Evolutionary conservation across 1,140 invertebrate genomes (phyloP), one percentile per base, ranked within the genome.

Genomic region (Gryon sp.): DNA sequence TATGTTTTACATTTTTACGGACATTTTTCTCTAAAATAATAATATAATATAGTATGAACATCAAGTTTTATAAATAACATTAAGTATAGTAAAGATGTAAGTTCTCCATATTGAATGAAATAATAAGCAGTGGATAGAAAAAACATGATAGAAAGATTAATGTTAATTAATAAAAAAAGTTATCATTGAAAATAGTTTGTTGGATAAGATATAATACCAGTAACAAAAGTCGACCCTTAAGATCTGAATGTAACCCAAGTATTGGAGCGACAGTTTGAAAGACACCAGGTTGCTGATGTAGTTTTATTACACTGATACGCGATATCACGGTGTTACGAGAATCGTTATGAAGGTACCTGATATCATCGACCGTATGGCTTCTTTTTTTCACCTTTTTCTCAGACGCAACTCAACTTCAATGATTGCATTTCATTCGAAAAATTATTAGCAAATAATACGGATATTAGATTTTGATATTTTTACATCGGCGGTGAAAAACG

Each of bases 151-250:
- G n/a, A n/a, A n/a, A n/a, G n/a, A n/a, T n/a, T n/a, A n/a, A n/a
- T n/a, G n/a, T n/a, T n/a, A n/a, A n/a, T n/a, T n/a, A n/a, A n/a
- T n/a, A n/a, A n/a, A n/a, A n/a, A n/a, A n/a, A n/a, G 68, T 62
- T 65, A 72, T 78, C 59, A 76, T 78, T 77, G 75, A 79, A 81
- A 81, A 75, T 77, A 75, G 81, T 80, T 81, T 70, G 75, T 80
- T 59, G 60, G 34, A 40, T n/a, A n/a, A n/a, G n/a, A n/a, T 14
- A 69, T 66, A 74, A 68, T 59, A 65, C 50, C 50, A 46, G 34
- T 41, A 53, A 48, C 66, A 65, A 32, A 34, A 78, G 48, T 16
- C 50, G 43, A 60, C 38, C 52, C 30, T 63, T 57, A 32, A 68
- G 43, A 68, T 70, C 41, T 26, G 30, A 15, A 15, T 59, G 53